phyloP scores from a whole-genome alignment of 1,140 invertebrate species.

The Zeugodacus cucurbitae region DNA sequence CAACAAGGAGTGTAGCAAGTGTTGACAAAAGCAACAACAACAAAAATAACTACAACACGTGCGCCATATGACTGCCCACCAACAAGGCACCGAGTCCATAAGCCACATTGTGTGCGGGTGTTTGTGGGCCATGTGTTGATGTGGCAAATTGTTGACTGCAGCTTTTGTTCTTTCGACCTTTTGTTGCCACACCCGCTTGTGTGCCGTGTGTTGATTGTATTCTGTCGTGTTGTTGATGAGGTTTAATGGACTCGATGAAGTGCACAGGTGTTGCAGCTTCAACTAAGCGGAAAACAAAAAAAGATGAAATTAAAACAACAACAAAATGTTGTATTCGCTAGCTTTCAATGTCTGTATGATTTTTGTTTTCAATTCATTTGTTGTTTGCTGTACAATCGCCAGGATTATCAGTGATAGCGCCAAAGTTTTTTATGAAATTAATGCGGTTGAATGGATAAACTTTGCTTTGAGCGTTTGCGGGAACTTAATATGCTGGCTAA shows the following conservation, averaged over 20 bases:
- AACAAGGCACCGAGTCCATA: background rate
- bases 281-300: too few relatives aligned
- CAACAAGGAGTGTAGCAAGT: background rate
- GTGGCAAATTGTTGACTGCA: conserved; percentile 1
- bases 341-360: background rate
- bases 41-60: background rate
- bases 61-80: background rate
- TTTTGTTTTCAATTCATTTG: background rate
- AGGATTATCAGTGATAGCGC: background rate
- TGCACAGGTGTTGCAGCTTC: background rate
- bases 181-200: background rate
- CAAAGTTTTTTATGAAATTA: background rate
- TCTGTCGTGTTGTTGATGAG: conserved; percentile 18
- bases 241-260: conserved; percentile 36
- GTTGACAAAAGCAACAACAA: background rate
- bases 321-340: background rate
- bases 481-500: background rate
- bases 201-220: background rate
- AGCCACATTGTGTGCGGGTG: background rate
- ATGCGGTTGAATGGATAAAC: background rate
- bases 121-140: background rate
- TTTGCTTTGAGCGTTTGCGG: background rate
- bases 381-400: background rate
- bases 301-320: too few relatives aligned
- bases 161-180: background rate